Evolutionary conservation across 1,140 invertebrate genomes (phyloP).

Genomic region (Brachionus manjavacas): DNA sequence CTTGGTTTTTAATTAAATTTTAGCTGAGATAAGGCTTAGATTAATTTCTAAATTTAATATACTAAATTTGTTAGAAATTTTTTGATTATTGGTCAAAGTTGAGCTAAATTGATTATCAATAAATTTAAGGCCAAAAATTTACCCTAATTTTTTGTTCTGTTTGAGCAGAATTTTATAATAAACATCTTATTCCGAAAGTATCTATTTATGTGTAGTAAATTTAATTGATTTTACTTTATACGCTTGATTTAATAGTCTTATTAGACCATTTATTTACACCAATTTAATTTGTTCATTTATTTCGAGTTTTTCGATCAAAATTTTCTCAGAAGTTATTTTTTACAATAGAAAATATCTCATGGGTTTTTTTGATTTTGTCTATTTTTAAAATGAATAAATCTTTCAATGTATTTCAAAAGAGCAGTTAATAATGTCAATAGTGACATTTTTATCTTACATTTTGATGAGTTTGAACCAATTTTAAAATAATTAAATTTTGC

Average conservation of each 20-base stretch:
- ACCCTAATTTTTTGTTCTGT: neutral
- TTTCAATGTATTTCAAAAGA: neutral
- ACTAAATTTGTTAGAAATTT: too few species aligned
- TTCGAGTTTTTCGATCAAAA: neutral
- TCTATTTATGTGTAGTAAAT: neutral
- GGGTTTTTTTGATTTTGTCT: neutral
- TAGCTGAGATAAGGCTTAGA: too few species aligned
- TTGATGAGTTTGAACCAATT: neutral
- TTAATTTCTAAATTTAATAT: too few species aligned
- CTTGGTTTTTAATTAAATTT: too few species aligned
- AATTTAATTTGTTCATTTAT: neutral
- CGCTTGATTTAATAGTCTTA: neutral
- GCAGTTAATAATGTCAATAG: neutral
- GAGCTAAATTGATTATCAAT: too few species aligned
- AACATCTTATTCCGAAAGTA: neutral
- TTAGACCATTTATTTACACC: neutral
- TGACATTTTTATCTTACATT: neutral
- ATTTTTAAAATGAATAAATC: neutral
- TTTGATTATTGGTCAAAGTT: too few species aligned
- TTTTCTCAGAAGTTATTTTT: neutral
- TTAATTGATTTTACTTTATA: neutral
- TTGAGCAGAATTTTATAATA: neutral
- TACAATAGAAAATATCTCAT: too few species aligned
- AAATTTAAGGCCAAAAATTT: too few species aligned
- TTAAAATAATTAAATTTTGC: neutral